Conservation (phyloP, 2,113 vertebrate species). For the Apteryx owenii region DNA sequence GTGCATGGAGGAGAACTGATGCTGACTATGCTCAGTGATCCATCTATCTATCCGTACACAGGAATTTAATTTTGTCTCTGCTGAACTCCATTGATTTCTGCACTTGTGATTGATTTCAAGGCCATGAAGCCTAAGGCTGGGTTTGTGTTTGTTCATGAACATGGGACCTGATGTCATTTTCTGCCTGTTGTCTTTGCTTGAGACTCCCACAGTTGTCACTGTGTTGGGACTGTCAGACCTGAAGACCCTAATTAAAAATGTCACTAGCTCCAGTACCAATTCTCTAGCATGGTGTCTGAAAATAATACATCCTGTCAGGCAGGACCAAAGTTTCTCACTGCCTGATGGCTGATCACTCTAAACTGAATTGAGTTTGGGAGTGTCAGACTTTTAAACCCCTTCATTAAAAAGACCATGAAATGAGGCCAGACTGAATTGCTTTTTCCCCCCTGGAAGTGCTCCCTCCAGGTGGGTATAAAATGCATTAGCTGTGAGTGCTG, state of each 20-base stretch:
- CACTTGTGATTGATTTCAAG: neutral
- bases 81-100: conserved; percentile 24
- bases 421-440: neutral
- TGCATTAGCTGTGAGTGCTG: neutral
- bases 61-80: conserved; percentile 32
- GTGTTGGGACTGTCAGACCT: conserved; percentile 23
- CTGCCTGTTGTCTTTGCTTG: neutral
- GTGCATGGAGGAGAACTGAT: neutral
- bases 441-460: neutral
- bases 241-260: conserved; percentile 62
- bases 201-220: conserved; percentile 25
- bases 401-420: neutral
- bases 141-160: neutral
- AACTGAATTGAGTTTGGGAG: neutral
- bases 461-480: neutral
- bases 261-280: neutral
- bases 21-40: neutral
- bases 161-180: conserved; percentile 21
- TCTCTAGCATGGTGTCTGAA: neutral
- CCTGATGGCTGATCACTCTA: neutral
- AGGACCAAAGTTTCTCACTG: neutral
- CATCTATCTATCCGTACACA: neutral
- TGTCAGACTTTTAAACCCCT: neutral
- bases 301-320: neutral
- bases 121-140: conserved; percentile 4